These are phyloP conservation scores for Penelope pileata DNA, from an alignment of 2,113 vertebrate genomes.

Conservation along the genomic window DNA sequence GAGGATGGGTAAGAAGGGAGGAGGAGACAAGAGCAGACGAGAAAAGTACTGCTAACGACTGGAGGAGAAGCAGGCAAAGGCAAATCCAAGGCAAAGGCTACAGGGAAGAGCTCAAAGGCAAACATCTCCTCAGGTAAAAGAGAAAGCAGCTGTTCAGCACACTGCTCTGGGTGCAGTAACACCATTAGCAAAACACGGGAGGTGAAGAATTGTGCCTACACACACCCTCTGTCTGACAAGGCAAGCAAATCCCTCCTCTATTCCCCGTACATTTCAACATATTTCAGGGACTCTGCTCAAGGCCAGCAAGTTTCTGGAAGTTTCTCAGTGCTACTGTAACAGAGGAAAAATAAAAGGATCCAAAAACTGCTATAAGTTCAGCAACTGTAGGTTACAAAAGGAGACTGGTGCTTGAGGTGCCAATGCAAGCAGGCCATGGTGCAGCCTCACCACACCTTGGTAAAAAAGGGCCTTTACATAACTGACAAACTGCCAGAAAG, in stretches of 20 bases:
- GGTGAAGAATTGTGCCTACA: not conserved
- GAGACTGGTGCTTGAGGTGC: rapidly evolving
- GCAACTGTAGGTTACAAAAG: not conserved
- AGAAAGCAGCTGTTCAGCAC: not conserved
- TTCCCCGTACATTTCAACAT: not conserved
- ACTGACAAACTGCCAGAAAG: not conserved
- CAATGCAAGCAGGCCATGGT: not conserved
- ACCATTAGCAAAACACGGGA: not conserved
- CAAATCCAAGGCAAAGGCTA: not conserved
- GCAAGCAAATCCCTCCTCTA: not conserved
- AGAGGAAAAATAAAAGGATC: not conserved
- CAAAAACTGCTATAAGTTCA: not conserved
- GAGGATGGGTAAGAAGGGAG: not conserved
- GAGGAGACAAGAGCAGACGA: not conserved
- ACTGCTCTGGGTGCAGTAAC: not conserved
- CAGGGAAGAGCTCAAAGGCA: not conserved
- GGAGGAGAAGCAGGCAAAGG: not conserved
- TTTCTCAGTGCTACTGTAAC: not conserved
- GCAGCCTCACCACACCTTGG: rapidly evolving
- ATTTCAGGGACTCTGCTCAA: not conserved
- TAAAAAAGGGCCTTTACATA: not conserved
- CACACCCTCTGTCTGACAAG: not conserved
- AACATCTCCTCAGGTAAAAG: not conserved
- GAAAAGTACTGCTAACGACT: not conserved
- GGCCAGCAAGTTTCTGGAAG: not conserved